Percentiles rank a stretch among this genome's conserved stretches.
phyloP scores from a whole-genome alignment of 53 echinoderm and acorn worm species.

The Actinopyga echinites region DNA sequence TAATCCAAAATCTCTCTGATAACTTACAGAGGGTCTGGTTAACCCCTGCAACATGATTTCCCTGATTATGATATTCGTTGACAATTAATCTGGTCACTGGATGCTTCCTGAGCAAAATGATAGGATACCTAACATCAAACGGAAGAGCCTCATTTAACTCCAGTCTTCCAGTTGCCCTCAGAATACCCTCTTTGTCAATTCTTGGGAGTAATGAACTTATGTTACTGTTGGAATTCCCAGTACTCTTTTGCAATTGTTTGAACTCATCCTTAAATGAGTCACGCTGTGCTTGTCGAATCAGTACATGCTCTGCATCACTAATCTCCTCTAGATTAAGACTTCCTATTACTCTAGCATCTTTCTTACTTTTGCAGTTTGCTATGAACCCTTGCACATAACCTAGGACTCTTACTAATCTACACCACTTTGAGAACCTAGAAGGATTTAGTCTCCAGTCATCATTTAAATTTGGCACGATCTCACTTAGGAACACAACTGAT shows the following conservation, averaged over 20 bases:
- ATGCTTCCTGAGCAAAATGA: neutral
- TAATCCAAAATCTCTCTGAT: slow-evolving; percentile 24
- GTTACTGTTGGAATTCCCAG: too few species aligned
- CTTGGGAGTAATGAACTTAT: neutral
- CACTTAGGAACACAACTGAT: slow-evolving; percentile 1
- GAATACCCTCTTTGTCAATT: neutral
- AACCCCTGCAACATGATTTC: slow-evolving; percentile 16
- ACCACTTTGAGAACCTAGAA: slow-evolving; percentile 18
- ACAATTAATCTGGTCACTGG: slow-evolving; percentile 9
- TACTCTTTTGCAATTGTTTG: too few species aligned
- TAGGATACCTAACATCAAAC: slow-evolving; percentile 18
- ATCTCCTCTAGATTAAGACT: neutral
- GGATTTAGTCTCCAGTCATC: slow-evolving; percentile 14
- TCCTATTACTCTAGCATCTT: too few species aligned
- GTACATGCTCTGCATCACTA: neutral
- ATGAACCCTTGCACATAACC: neutral
- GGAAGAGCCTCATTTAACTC: slow-evolving; percentile 40
- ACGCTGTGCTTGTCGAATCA: too few species aligned
- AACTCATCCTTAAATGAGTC: too few species aligned
- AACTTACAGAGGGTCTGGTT: neutral
- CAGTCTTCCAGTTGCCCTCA: slow-evolving; percentile 21
- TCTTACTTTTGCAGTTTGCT: slow-evolving; percentile 3
- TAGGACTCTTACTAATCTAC: slow-evolving; percentile 6
- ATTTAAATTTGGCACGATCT: neutral
- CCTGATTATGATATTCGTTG: too few species aligned